Evolutionary conservation across 2,888 invertebrate genomes (phyloP), one percentile per base, ranked within the genome.

Genomic region (Dynastes maya): DNA sequence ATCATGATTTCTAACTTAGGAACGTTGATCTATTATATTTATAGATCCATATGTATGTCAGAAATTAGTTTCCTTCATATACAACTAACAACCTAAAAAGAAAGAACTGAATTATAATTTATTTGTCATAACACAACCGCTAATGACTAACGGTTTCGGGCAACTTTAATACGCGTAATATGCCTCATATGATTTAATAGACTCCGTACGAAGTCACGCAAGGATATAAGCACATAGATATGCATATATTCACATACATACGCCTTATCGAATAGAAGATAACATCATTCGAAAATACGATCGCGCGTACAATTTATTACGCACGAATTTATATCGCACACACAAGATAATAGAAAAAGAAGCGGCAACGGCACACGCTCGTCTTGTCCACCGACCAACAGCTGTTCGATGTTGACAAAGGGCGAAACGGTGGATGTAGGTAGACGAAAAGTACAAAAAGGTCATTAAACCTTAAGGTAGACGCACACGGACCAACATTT

Each of bases 401-500:
- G 77, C 79, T 79, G 79, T 79, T 79, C 79, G 37, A 67, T 78
- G 65, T 79, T 79, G 79, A 79, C 79, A 79, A 79, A 79, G 72
- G 79, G 77, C 72, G 64, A 70, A 76, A 68, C 74, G 64, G 74
- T 74, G 72, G 61, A 71, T 55, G 72, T 79, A 79, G 79, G 77
- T 65, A 77, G 77, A 72, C 71, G 63, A 71, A 72, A 78, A 78
- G 64, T 72, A 72, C 78, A 78, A 71, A 77, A 78, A 78, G 78
- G 78, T 78, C 78, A 78, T 72, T 71, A 78, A 78, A 78, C 78
- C 72, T 78, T 72, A 72, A 72, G 78, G 78, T 64, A 72, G 71
- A 64, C 9, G 45, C 45, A 45, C 78, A 78, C 72, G 27, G 61
- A 74, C 61, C 11, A 61, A 74, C 61, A 61, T 40, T 55, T 61